Base-by-base conservation (phyloP, 2,113 vertebrate species). In the Neotoma lepida region DNA sequence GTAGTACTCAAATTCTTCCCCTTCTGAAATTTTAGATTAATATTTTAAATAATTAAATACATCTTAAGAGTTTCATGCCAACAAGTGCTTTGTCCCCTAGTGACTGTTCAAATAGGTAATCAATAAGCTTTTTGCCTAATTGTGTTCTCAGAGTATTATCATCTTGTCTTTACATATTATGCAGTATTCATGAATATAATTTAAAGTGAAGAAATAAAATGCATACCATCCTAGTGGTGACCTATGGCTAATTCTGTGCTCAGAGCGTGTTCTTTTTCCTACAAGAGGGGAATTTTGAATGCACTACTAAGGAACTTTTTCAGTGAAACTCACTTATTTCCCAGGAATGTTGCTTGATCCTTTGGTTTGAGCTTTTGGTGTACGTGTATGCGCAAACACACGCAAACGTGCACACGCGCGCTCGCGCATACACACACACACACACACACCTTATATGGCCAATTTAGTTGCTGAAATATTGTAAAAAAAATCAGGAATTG, bases 101-200 rank as follows among this genome's bases (percentile, higher is more conserved):
- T 97, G 92, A 97, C 94, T 97, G 97, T 97, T 97, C 96, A 97
- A 95, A 97, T 97, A 89, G 95, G 92, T 95, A 96, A 96, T 97
- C 96, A 95, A 91, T 97, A 97, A 96, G 94, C 94, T 97, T 97
- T 97, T 96, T 97, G 88, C 70, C 85, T 97, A 95, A 89, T 95
- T 94, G 91, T 95, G 71, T 96, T 95, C 90, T 97, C 92, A 95
- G 95, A 97, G 66, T 95, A 76, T 94, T 80, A 88, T 63, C 91
- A 71, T 58, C 54, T 49, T 88, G 9, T 91, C 84, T 91, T 96
- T 89, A 85, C 94, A 49, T 90, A 88, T 90, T 93, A 94, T 95
- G 61, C 89, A 97, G 61, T 95, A 92, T 94, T 97, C 56, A 80
- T 94, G 82, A 95, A 80, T 96, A 39, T 96, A 93, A 92, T 95